phyloP scores from a whole-genome alignment of 2,888 invertebrate genomes.

The Melieria crassipennis region DNA sequence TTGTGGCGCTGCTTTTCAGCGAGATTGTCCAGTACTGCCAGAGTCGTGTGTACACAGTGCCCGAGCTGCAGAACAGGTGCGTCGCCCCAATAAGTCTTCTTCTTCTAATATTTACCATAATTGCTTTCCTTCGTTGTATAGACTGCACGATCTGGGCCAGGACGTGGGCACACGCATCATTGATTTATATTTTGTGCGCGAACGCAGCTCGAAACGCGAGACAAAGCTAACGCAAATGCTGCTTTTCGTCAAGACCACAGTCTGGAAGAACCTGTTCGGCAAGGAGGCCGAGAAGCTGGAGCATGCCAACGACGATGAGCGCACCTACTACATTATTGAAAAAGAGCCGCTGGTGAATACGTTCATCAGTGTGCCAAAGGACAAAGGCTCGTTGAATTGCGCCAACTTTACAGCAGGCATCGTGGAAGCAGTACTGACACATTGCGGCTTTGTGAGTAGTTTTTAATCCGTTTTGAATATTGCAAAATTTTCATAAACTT shows the following conservation, averaged over 20 bases:
- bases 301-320: conserved; percentile 98
- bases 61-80: conserved; percentile 94
- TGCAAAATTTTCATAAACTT: not conserved
- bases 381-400: conserved; percentile 96
- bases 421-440: conserved; percentile 93
- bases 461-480: not conserved
- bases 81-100: conserved; percentile 44
- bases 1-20: conserved; percentile 95
- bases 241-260: conserved; percentile 92
- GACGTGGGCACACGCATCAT: conserved; percentile 94
- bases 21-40: conserved; percentile 99
- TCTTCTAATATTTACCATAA: not conserved
- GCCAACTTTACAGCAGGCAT: conserved; percentile 99
- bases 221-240: conserved; percentile 94
- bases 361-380: conserved; percentile 97
- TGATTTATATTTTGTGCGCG: conserved; percentile 93
- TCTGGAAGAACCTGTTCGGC: conserved; percentile 98
- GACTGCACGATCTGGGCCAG: conserved; percentile 92
- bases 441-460: conserved; percentile 93
- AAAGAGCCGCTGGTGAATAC: conserved; percentile 97
- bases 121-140: conserved; percentile 62
- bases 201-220: conserved; percentile 93
- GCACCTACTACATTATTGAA: conserved; percentile 98
- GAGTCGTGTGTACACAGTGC: conserved; percentile 92
- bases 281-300: conserved; percentile 98